phyloP scores from a whole-genome alignment of 64 coral and sea anemone species.

The Platygyra sinensis region DNA sequence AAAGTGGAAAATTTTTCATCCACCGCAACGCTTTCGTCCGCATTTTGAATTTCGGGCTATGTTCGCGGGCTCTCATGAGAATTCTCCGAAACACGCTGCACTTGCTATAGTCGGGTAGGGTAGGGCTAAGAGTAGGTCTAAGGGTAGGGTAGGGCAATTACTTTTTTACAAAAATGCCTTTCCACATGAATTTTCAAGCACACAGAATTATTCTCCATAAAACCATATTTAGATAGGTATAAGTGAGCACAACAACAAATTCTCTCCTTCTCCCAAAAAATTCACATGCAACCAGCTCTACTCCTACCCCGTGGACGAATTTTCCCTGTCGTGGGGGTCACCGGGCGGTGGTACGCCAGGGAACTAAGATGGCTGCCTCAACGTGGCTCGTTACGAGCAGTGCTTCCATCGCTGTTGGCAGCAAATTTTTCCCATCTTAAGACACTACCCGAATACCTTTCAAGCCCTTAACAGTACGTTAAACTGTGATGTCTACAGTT shows the following conservation, averaged over 20 bases:
- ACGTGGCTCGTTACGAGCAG: constrained; percentile 34
- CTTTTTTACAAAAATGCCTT: too few species aligned
- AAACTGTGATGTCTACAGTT: not conserved
- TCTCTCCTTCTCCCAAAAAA: too few species aligned
- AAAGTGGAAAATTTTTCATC: not conserved
- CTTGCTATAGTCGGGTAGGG: too few species aligned
- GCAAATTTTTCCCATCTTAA: constrained; percentile 2
- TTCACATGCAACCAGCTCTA: too few species aligned
- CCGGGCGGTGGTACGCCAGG: not conserved
- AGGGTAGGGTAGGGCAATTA: too few species aligned
- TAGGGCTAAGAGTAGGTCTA: too few species aligned
- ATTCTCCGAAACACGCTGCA: too few species aligned
- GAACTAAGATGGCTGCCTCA: constrained; percentile 73
- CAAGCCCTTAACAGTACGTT: constrained; percentile 12
- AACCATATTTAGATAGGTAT: too few species aligned
- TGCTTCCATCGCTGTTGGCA: not conserved
- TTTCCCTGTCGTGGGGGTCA: not conserved
- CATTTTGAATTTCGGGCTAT: constrained; percentile 45
- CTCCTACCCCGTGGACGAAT: not conserved
- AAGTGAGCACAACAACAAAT: too few species aligned
- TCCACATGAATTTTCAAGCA: too few species aligned
- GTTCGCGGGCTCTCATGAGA: not conserved
- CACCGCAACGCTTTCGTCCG: constrained; percentile 17
- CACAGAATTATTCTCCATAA: too few species aligned
- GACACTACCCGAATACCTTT: not conserved